Percentiles rank a stretch among this genome's conserved stretches.
These are phyloP conservation scores for Atlantisia rogersi DNA, from an alignment of 2,113 vertebrate species.

Conservation along the genomic window DNA sequence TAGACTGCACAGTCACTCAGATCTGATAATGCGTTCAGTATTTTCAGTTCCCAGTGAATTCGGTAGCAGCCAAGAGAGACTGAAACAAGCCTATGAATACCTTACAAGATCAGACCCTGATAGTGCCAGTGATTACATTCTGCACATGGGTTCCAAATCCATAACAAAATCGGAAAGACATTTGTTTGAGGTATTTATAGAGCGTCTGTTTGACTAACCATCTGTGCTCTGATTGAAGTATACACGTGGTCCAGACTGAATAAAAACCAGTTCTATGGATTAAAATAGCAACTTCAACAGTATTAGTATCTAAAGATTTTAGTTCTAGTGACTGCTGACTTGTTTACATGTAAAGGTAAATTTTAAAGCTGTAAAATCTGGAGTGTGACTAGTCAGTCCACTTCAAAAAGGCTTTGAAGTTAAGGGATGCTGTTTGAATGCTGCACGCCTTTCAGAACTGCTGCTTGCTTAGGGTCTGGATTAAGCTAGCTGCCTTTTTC, in stretches of 20 bases:
- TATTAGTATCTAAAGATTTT: neutral
- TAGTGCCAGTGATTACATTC: slow-evolving; percentile 22
- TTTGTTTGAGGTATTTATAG: slow-evolving; percentile 72
- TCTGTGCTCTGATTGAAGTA: slow-evolving; percentile 60
- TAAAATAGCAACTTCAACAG: slow-evolving; percentile 5
- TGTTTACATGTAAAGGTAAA: slow-evolving; percentile 2
- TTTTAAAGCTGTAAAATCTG: slow-evolving; percentile 3
- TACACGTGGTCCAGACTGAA: slow-evolving; percentile 32
- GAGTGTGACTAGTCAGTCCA: neutral
- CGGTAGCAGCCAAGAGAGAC: neutral
- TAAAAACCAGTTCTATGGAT: slow-evolving; percentile 1
- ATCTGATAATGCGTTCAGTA: neutral
- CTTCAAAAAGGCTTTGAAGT: slow-evolving; percentile 36
- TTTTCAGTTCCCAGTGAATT: neutral
- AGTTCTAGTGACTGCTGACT: neutral
- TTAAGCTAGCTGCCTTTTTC: neutral
- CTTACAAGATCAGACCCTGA: neutral
- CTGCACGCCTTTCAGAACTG: neutral
- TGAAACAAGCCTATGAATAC: neutral
- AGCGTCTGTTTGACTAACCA: slow-evolving; percentile 60
- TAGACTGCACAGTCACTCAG: neutral
- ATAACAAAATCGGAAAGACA: slow-evolving; percentile 52
- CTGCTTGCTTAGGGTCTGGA: neutral
- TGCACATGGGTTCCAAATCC: slow-evolving; percentile 27
- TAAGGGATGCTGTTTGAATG: neutral